Base-by-base conservation (phyloP, 2,797 vertebrate species). In the Crenichthys baileyi region DNA sequence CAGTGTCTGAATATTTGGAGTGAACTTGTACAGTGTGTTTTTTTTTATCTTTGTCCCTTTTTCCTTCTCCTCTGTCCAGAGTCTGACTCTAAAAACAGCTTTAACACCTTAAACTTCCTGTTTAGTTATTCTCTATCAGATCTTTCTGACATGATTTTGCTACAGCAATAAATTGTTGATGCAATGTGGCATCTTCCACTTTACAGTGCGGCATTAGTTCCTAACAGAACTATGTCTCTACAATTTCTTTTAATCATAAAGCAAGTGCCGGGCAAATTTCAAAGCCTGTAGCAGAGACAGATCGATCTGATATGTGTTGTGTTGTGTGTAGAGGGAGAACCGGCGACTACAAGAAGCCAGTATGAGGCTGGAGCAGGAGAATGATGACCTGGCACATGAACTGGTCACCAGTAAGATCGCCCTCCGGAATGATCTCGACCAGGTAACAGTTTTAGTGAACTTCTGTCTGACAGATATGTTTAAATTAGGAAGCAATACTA, bases 401-500 rank as follows among this genome's bases (percentile, higher is more conserved):
- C 97, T 99, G 76, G 98, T 99, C 70, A 99, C 98, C 87, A 99
- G 98, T 94, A 99, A 99, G 95, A 99, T 99, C 22, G 98, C 98
- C 36, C 96, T 99, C 75, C 94, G 98, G 51, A 99, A 97, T 58
- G 98, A 99, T 93, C 93, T 99, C 80, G 98, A 99, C 93, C 97
- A 99, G 97, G 98, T 99, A 93, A 80, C 3, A 1, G 16, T 26
- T 48, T 63, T 18, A 46, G 76, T n/a, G 15, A 50, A 4, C 18
- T 7, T 6, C 29, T 72, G 18, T 56, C 12, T 56, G 20, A 55
- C 39, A 1, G 39, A 7, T 70, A 58, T 11, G 24, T 58, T 58
- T 56, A 56, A 1, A 24, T 56, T 56, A 56, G 24, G 22, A 56
- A 7, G 20, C 53, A 56, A 4, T 36, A 36, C 4, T 36, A 36